Conservation (phyloP, 2,797 vertebrate species). For the Heliangelus exortis region DNA sequence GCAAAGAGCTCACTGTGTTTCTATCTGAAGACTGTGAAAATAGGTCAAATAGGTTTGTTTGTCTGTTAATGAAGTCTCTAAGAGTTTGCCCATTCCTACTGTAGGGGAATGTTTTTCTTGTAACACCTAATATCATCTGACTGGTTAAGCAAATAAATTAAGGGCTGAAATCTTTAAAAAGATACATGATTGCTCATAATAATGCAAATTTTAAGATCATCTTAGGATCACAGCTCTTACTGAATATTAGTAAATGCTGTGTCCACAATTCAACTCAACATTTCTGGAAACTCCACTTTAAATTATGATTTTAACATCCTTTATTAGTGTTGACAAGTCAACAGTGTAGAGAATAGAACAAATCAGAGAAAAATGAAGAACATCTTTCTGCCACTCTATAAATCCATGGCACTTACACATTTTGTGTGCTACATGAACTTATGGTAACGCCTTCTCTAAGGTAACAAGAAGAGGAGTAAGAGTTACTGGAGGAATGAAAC, state of each 20-base stretch:
- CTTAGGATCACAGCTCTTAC: background rate
- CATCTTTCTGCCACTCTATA: background rate
- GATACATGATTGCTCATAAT: background rate
- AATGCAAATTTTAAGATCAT: background rate
- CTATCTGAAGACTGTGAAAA: conserved; percentile 46
- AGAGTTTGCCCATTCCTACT: background rate
- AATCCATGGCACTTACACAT: background rate
- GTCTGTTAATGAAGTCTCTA: conserved; percentile 18
- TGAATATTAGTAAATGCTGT: background rate
- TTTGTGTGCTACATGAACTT: background rate
- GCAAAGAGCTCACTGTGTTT: conserved; percentile 23
- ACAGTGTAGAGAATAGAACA: background rate
- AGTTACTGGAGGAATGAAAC: background rate
- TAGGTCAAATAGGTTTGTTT: conserved; percentile 43
- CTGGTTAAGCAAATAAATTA: background rate
- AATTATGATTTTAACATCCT: background rate
- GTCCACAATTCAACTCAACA: background rate
- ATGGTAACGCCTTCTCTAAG: background rate
- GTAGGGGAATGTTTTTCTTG: background rate
- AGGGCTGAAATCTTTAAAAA: background rate
- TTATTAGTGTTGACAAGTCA: background rate
- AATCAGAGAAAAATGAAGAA: background rate
- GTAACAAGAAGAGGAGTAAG: background rate
- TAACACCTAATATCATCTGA: background rate
- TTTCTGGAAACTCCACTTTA: background rate